phyloP scores from a whole-genome alignment of 30 jellyfish, hydroid and myxozoan genomes.

The Sanderia malayensis region DNA sequence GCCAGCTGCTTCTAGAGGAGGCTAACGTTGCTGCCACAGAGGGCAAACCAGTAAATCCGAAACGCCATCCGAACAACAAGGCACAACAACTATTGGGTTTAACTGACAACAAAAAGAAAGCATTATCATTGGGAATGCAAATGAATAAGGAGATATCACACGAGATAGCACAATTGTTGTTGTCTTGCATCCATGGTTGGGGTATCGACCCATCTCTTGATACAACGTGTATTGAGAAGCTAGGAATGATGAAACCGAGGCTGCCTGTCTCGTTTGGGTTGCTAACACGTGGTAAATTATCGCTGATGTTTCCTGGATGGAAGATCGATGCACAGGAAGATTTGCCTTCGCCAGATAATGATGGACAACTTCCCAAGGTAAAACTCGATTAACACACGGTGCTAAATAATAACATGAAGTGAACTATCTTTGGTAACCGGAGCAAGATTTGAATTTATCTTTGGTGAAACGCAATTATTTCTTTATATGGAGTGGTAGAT shows the following conservation, averaged over 20 bases:
- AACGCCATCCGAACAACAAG: slow-evolving; percentile 61
- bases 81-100: slow-evolving; percentile 6
- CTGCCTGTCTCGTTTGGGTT: slow-evolving; percentile 90
- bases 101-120: slow-evolving; percentile 1
- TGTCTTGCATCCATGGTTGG: slow-evolving; percentile 95
- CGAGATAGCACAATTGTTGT: slow-evolving; percentile 85
- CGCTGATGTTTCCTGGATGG: slow-evolving; percentile 95
- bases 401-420: no score
- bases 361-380: not conserved
- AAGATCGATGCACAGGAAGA: slow-evolving; percentile 38
- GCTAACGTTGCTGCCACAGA: slow-evolving; percentile 73
- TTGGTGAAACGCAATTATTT: no score
- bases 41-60: slow-evolving; percentile 90
- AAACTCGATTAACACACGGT: not conserved
- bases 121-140: slow-evolving; percentile 32
- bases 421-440: no score
- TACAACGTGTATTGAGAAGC: slow-evolving; percentile 63
- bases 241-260: slow-evolving; percentile 88
- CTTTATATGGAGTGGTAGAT: no score
- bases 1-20: slow-evolving; percentile 87
- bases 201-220: slow-evolving; percentile 91
- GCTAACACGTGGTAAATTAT: slow-evolving; percentile 83
- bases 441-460: no score
- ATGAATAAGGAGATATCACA: slow-evolving; percentile 52
- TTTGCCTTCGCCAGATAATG: not conserved